These are phyloP conservation scores for Pteropus rufus DNA, from an alignment of 2,797 vertebrate species.

Conservation along the genomic window DNA sequence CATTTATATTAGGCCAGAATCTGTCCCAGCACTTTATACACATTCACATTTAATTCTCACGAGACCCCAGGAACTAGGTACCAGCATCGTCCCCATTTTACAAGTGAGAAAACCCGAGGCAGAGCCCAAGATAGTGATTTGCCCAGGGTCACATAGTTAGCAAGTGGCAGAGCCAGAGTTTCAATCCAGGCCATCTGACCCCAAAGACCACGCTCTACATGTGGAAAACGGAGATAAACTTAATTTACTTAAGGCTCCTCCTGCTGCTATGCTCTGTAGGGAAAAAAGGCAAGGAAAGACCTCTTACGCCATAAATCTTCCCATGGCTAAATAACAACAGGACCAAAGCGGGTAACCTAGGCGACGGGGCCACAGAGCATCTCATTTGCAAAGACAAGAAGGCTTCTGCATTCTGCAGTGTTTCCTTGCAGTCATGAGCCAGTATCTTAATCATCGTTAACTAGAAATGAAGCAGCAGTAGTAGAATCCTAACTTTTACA, in stretches of 20 bases:
- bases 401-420: not conserved
- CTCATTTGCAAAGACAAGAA: not conserved
- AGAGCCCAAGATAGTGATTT: not conserved
- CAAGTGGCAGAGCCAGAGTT: not conserved
- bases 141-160: not conserved
- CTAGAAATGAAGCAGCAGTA: not conserved
- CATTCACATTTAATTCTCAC: not conserved
- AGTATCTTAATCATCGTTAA: slow-evolving; percentile 21
- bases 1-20: not conserved
- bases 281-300: slow-evolving; percentile 4
- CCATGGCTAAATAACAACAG: not conserved
- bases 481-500: not conserved
- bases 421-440: not conserved
- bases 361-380: rapidly evolving
- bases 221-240: not conserved
- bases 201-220: not conserved
- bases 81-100: not conserved
- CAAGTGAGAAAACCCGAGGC: not conserved
- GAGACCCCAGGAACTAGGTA: not conserved
- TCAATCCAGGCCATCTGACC: not conserved
- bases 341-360: not conserved
- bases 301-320: not conserved
- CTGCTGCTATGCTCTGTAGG: not conserved
- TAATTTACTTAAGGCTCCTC: not conserved
- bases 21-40: not conserved